These are phyloP conservation scores for Poeciliopsis presidionis DNA, from an alignment of 2,797 vertebrate genomes.

Conservation along the genomic window DNA sequence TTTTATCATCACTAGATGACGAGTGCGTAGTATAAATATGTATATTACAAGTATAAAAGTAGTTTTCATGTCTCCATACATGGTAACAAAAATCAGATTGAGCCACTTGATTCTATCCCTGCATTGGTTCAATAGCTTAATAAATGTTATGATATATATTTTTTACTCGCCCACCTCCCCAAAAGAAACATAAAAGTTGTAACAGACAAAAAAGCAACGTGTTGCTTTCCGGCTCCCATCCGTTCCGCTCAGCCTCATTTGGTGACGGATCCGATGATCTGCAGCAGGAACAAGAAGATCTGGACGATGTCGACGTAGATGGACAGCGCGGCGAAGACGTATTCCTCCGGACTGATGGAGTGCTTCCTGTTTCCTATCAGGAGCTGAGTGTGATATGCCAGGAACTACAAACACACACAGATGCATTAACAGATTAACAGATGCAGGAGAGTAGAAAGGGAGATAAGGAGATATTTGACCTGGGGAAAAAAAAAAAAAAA, in stretches of 20 bases:
- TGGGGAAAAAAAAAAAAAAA: too few relatives aligned
- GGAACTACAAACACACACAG: slow-evolving; percentile 81
- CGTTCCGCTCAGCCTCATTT: background rate
- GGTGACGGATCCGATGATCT: slow-evolving; percentile 83
- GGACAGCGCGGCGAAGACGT: slow-evolving; percentile 90
- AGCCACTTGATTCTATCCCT: slow-evolving; percentile 35
- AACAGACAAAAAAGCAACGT: background rate
- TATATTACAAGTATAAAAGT: slow-evolving; percentile 44
- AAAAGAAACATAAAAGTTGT: background rate
- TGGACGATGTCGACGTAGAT: slow-evolving; percentile 94
- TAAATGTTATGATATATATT: background rate
- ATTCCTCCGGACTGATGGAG: slow-evolving; percentile 91
- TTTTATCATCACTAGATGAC: background rate
- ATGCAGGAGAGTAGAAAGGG: background rate
- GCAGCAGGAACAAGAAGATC: slow-evolving; percentile 93
- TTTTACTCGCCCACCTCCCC: background rate
- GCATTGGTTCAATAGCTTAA: slow-evolving; percentile 9
- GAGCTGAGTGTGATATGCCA: slow-evolving; percentile 95
- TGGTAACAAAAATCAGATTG: slow-evolving; percentile 27
- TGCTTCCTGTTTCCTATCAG: slow-evolving; percentile 95
- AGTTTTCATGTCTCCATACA: slow-evolving; percentile 29
- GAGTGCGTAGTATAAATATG: slow-evolving; percentile 11
- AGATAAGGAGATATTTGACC: too few relatives aligned
- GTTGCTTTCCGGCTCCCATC: background rate
- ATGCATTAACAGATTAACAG: background rate